Percentiles rank a stretch among this genome's conserved stretches.
phyloP scores from a whole-genome alignment of 2,888 invertebrate species.

The Rhabditophanes sp. region DNA sequence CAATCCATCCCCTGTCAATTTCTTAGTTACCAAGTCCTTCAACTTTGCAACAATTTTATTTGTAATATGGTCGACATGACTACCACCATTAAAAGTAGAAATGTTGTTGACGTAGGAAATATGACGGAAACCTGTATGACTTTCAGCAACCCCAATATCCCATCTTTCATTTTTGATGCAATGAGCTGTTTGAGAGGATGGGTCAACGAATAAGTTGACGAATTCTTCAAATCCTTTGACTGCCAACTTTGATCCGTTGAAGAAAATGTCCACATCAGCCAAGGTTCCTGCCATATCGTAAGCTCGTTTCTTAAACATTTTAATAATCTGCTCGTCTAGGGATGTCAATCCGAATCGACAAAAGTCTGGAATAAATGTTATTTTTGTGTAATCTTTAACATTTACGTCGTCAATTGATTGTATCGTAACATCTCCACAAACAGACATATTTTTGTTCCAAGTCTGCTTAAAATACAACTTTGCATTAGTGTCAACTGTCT shows the following conservation, averaged over 20 bases:
- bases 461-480: constrained; percentile 50
- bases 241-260: constrained; percentile 57
- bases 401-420: constrained; percentile 52
- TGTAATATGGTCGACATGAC: constrained; percentile 80
- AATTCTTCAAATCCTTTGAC: constrained; percentile 69
- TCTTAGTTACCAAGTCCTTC: constrained; percentile 60
- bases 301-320: constrained; percentile 57
- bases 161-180: constrained; percentile 69
- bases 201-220: constrained; percentile 65
- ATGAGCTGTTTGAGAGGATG: constrained; percentile 68
- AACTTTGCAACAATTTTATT: constrained; percentile 75
- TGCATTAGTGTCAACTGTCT: constrained; percentile 53
- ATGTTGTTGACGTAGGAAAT: constrained; percentile 97
- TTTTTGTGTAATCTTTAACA: constrained; percentile 74
- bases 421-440: constrained; percentile 57
- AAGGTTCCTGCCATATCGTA: constrained; percentile 83
- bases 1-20: too few relatives aligned
- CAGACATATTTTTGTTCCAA: constrained; percentile 88
- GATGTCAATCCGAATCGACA: constrained; percentile 78
- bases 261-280: constrained; percentile 64
- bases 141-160: constrained; percentile 79
- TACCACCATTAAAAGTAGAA: constrained; percentile 88
- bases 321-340: constrained; percentile 74
- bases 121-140: constrained; percentile 67
- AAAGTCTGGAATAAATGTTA: constrained; percentile 86